phyloP scores from a whole-genome alignment of 2,797 vertebrate genomes.

The Synaphobranchus kaupii region DNA sequence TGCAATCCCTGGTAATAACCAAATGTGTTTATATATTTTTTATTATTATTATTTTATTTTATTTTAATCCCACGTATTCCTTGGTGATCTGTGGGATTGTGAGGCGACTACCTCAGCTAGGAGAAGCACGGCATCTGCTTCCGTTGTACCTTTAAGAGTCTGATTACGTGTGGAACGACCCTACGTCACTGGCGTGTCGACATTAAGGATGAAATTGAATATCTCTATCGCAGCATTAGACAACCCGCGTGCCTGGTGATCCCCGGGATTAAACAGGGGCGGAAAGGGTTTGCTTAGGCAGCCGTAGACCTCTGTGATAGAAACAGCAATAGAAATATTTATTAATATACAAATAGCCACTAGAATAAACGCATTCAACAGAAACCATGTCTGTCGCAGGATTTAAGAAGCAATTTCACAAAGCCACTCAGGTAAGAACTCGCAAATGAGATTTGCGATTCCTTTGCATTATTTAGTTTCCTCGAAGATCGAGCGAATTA shows the following conservation, averaged over 20 bases:
- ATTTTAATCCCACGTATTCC: neutral
- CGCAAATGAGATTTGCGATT: neutral
- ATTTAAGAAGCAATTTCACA: conserved; percentile 84
- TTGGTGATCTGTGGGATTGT: neutral
- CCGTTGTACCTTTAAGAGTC: conserved; percentile 36
- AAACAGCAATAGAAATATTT: conserved; percentile 2
- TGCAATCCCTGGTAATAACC: neutral
- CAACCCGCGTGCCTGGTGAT: conserved; percentile 62
- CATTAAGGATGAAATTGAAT: conserved; percentile 63
- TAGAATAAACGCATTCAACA: conserved; percentile 5
- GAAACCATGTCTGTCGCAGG: conserved; percentile 77
- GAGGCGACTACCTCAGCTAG: neutral
- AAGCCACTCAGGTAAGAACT: conserved; percentile 79
- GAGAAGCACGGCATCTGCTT: neutral
- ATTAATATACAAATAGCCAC: neutral
- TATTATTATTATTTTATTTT: neutral
- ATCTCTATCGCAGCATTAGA: conserved; percentile 53
- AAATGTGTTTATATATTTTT: neutral
- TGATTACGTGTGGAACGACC: conserved; percentile 30
- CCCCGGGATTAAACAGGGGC: conserved; percentile 54
- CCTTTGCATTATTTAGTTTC: neutral
- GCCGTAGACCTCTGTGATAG: conserved; percentile 41
- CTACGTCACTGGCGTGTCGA: conserved; percentile 62
- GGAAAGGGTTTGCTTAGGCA: conserved; percentile 51
- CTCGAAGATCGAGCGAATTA: neutral